A percentile compares a stretch with the other conserved stretches of the same genome.
Evolutionary conservation across 2,113 vertebrate species (phyloP).

Genomic region (Erythrocercus mccallii): DNA sequence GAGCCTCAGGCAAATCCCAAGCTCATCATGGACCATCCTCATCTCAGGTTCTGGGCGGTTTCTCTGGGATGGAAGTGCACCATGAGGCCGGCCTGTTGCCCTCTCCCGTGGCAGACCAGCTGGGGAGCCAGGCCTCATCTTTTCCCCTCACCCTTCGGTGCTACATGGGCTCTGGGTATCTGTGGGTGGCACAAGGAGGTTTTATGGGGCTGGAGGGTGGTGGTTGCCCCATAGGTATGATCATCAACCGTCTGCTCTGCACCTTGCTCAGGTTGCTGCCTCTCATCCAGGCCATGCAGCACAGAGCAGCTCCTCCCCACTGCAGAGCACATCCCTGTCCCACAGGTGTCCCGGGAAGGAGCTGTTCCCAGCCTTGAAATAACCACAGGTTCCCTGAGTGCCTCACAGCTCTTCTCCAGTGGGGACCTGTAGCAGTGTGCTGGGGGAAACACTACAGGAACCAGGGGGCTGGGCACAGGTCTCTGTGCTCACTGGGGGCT

Average conservation of each 20-base stretch:
- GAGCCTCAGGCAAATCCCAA: neutral
- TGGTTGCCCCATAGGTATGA: neutral
- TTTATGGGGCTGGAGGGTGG: neutral
- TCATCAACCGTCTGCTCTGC: neutral
- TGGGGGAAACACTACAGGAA: too few species aligned
- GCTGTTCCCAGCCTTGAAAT: neutral
- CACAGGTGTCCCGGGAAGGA: neutral
- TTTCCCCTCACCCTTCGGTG: rapidly evolving
- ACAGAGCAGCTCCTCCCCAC: neutral
- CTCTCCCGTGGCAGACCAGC: neutral
- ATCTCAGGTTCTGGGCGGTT: neutral
- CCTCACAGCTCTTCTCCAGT: neutral
- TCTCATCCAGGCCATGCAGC: neutral
- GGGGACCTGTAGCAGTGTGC: too few species aligned
- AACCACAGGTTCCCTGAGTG: neutral
- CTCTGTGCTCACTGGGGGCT: neutral
- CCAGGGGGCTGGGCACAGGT: neutral
- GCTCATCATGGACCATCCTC: neutral
- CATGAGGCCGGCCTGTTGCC: neutral
- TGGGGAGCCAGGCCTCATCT: rapidly evolving
- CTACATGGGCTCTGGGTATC: rapidly evolving
- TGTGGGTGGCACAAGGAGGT: neutral
- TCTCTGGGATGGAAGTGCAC: neutral
- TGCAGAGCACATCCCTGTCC: neutral
- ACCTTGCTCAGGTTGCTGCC: rapidly evolving